These are phyloP conservation scores for Thereva nobilitata DNA, from an alignment of 2,888 invertebrate genomes.

Conservation along the genomic window DNA sequence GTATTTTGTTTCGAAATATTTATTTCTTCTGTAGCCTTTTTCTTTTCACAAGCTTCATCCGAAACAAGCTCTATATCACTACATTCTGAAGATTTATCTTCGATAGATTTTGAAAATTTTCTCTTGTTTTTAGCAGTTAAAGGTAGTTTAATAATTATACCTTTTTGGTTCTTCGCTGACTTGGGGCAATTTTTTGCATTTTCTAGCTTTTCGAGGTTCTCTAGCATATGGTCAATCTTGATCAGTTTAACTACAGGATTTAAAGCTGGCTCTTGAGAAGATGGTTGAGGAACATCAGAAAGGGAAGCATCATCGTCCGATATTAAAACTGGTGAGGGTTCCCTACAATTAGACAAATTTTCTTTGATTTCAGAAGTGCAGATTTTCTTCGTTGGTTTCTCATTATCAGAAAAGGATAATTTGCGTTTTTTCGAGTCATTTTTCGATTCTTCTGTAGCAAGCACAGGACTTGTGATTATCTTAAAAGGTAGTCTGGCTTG, in stretches of 20 bases:
- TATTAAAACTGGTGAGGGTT: slow-evolving; percentile 12
- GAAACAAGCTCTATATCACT: neutral
- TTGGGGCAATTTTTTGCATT: neutral
- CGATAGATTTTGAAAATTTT: neutral
- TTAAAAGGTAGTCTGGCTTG: slow-evolving; percentile 68
- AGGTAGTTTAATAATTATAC: slow-evolving; percentile 29
- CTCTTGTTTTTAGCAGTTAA: slow-evolving; percentile 35
- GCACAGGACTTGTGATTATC: slow-evolving; percentile 55
- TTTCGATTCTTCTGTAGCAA: slow-evolving; percentile 11
- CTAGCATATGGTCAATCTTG: slow-evolving; percentile 31
- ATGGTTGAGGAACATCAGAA: too few relatives aligned
- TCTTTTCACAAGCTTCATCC: neutral
- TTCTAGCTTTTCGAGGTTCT: slow-evolving; percentile 5
- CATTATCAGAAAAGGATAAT: slow-evolving; percentile 47
- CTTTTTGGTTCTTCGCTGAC: slow-evolving; percentile 4
- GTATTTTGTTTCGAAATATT: too few relatives aligned
- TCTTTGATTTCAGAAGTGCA: slow-evolving; percentile 23
- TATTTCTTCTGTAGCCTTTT: too few relatives aligned
- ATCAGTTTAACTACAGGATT: slow-evolving; percentile 30
- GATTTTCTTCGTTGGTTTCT: slow-evolving; percentile 3
- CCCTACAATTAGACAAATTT: neutral
- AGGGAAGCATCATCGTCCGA: slow-evolving; percentile 22
- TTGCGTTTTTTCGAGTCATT: slow-evolving; percentile 51
- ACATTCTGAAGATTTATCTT: neutral
- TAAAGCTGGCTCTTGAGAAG: neutral